Base-by-base conservation (phyloP, 1,140 invertebrate species). In the Potamilus streckersoni region DNA sequence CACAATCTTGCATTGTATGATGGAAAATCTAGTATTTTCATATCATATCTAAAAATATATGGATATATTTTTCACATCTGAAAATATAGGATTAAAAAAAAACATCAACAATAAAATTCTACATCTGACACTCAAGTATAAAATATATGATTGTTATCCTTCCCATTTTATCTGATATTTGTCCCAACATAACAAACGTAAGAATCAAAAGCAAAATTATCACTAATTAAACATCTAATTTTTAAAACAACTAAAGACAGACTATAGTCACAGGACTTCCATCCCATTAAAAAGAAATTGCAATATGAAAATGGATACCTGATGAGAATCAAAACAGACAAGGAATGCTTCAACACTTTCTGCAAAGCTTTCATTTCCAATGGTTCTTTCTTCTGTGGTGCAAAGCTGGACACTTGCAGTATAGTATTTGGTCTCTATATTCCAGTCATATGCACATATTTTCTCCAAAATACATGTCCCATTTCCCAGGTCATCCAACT, bases 341-440 rank as follows among this genome's bases (percentile, higher is more conserved):
- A 94, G 88, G 60, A 93, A 81, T 20, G 93, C 93, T 82, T 93
- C 90, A n/a, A 93, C 88, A 76, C 84, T 82, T 19, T 92, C 85
- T 15, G 91, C 89, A 89, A 92, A 91, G 14, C 85, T 74, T 79
- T 89, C 69, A 77, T 90, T 86, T 61, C 91, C 88, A 71, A 90
- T 84, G 2, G 89, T 86, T 80, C 91, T 89, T 55, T 88, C 85
- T 77, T 90, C 83, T n/a, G 91, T 87, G 0, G 86, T 75, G 82
- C 92, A 93, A 12, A 94, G 74, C 56, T 91, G 80, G 59, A 93
- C 88, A 84, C 92, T 90, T 38, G 92, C 90, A 70, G 91, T 91
- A 76, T 94, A 94, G 90, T 94, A 94, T 85, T 94, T 94, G 55
- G 92, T 94, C 61, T 92, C 90, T 73, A 94, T 92, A 71, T 91